Conservation (phyloP, 2,797 vertebrate species). For the Sorex maritimensis region DNA sequence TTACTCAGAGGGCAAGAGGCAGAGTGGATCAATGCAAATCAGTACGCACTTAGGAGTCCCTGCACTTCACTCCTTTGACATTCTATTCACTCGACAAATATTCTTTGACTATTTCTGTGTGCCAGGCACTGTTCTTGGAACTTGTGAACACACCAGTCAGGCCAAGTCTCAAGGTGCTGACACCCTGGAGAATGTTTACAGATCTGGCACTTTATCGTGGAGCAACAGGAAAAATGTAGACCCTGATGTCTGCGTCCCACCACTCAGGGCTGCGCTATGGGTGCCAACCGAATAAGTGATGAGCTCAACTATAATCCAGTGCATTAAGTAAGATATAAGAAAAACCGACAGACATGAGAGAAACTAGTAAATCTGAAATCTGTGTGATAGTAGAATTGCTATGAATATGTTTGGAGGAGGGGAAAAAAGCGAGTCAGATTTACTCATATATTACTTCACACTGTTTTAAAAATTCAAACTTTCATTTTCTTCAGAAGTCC, state of each 20-base stretch:
- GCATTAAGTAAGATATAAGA: not conserved
- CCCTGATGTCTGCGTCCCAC: not conserved
- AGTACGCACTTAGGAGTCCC: not conserved
- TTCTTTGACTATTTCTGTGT: not conserved
- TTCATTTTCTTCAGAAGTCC: not conserved
- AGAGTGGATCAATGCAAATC: not conserved
- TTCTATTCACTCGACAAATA: constrained; percentile 38
- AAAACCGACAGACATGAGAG: constrained; percentile 2
- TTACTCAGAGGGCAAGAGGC: not conserved
- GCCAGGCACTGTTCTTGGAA: not conserved
- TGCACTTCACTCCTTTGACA: not conserved
- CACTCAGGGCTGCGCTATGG: not conserved
- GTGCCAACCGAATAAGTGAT: not conserved
- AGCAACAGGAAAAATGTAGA: not conserved
- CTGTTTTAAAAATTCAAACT: constrained; percentile 37
- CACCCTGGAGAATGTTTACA: not conserved
- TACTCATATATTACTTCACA: not conserved
- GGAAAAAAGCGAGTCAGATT: not conserved
- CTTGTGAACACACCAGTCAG: not conserved
- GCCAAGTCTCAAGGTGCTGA: not conserved
- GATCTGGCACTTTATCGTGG: not conserved
- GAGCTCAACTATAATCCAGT: not conserved
- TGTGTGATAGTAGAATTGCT: not conserved
- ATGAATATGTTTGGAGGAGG: not conserved
- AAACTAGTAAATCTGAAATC: constrained; percentile 33